phyloP scores from a whole-genome alignment of 2,888 invertebrate species.

The Mimumesa dahlbomi region DNA sequence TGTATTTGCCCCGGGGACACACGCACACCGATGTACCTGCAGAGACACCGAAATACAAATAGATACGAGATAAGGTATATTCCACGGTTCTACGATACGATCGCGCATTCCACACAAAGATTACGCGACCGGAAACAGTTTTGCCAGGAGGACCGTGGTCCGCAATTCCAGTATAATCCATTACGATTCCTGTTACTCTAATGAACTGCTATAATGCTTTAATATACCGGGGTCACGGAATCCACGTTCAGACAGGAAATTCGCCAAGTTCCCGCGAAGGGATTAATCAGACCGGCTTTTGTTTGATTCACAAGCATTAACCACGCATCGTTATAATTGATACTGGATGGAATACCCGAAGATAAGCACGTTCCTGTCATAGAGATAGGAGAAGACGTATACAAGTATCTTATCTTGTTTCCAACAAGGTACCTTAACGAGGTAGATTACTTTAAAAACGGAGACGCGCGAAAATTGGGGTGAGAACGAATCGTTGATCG shows the following conservation, averaged over 20 bases:
- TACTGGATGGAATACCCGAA: neutral
- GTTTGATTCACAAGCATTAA: neutral
- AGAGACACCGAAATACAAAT: too few relatives aligned
- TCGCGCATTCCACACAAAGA: neutral
- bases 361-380: too few relatives aligned
- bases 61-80: too few relatives aligned
- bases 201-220: conserved; percentile 15
- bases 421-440: too few relatives aligned
- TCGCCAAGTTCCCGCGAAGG: neutral
- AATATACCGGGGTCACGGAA: neutral
- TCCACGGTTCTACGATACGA: too few relatives aligned
- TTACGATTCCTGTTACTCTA: conserved; percentile 24
- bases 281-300: neutral
- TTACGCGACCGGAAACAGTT: conserved; percentile 23
- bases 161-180: conserved; percentile 30
- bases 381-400: too few relatives aligned
- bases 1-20: too few relatives aligned
- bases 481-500: too few relatives aligned
- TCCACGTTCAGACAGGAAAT: neutral
- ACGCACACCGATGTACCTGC: too few relatives aligned
- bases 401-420: too few relatives aligned
- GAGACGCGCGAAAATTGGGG: too few relatives aligned
- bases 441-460: too few relatives aligned
- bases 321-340: neutral
- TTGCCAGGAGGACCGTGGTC: conserved; percentile 1